phyloP scores from a whole-genome alignment of 2,888 invertebrate genomes.

The Gastrophysa polygoni region DNA sequence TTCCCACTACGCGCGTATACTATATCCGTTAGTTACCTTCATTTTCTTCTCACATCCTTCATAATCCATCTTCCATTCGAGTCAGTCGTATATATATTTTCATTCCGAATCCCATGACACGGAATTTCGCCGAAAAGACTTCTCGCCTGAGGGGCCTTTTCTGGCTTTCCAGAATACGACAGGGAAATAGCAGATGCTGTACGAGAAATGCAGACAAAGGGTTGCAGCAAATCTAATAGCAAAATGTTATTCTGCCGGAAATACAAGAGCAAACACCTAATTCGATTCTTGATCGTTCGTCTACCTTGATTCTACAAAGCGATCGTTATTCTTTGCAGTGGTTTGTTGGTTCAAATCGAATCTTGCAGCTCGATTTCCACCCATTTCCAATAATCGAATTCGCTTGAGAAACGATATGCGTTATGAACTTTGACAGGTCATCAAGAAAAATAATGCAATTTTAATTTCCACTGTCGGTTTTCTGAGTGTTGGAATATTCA shows the following conservation, averaged over 20 bases:
- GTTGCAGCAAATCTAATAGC: slow-evolving; percentile 39
- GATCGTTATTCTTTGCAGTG: no score
- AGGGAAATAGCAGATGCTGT: slow-evolving; percentile 15
- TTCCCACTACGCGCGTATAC: background rate
- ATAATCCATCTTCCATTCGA: background rate
- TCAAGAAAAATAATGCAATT: no score
- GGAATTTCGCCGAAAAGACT: background rate
- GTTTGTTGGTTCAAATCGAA: no score
- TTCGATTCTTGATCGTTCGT: slow-evolving; percentile 24
- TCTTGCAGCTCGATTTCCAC: no score
- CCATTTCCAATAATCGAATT: no score
- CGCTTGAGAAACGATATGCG: no score
- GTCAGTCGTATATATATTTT: background rate
- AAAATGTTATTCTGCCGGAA: slow-evolving; percentile 31
- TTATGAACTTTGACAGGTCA: no score
- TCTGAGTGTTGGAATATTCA: no score
- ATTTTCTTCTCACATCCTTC: background rate
- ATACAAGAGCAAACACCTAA: slow-evolving; percentile 37
- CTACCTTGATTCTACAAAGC: no score
- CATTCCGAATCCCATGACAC: background rate
- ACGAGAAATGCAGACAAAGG: slow-evolving; percentile 29
- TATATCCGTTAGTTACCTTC: background rate
- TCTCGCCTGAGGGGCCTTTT: background rate
- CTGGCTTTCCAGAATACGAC: background rate
- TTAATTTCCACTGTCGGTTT: no score